These are phyloP conservation scores for Xiphorhynchus erythropygius DNA, from an alignment of 2,797 vertebrate genomes.

Conservation along the genomic window DNA sequence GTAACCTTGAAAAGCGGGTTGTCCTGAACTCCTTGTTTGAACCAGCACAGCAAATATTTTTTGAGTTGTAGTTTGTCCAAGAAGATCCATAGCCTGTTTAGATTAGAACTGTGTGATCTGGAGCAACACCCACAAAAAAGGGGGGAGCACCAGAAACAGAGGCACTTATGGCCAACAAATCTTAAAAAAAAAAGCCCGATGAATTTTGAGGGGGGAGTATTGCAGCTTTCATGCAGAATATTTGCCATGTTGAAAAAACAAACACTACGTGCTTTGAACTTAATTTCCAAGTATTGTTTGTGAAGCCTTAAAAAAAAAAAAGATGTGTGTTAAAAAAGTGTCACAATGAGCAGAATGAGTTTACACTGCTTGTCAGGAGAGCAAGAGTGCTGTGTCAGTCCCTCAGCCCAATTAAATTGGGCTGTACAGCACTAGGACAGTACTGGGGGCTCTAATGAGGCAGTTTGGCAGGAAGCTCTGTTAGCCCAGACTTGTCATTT, in stretches of 20 bases:
- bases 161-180: not conserved
- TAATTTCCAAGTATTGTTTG: conserved; percentile 20
- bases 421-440: not conserved
- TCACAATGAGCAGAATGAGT: conserved; percentile 65
- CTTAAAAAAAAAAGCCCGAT: not conserved
- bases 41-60: conserved; percentile 22
- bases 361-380: conserved; percentile 61
- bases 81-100: conserved; percentile 20
- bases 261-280: not conserved
- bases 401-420: conserved; percentile 67
- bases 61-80: conserved; percentile 8
- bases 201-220: not conserved
- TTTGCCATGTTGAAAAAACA: conserved; percentile 13
- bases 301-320: not conserved
- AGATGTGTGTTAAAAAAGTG: not conserved
- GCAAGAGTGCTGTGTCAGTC: conserved; percentile 47
- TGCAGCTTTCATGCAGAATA: not conserved
- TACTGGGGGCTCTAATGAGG: conserved; percentile 63
- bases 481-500: conserved; percentile 1
- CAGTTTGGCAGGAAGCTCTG: conserved; percentile 17
- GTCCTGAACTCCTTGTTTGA: conserved; percentile 33
- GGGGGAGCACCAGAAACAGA: not conserved
- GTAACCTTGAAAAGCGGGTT: conserved; percentile 73
- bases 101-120: not conserved
- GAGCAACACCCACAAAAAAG: not conserved